Conservation (phyloP, 1,140 invertebrate species). For the Drosophila sturtevanti region DNA sequence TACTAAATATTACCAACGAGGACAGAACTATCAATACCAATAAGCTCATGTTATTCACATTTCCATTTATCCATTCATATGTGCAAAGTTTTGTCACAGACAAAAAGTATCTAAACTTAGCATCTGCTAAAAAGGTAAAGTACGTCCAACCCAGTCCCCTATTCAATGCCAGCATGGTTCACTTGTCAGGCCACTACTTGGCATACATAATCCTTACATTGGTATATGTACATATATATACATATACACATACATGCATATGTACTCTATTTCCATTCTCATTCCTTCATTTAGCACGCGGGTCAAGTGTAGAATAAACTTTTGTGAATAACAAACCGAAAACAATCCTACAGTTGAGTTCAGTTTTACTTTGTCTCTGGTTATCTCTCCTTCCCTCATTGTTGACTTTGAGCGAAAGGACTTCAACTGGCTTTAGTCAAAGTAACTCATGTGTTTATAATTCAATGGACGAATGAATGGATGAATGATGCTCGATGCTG, state of each 20-base stretch:
- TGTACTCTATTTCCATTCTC: not conserved
- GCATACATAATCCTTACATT: not conserved
- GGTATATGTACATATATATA: too few species aligned
- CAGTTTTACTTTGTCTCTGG: slow-evolving; percentile 21
- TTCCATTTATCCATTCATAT: not conserved
- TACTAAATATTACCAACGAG: not conserved
- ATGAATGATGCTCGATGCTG: not conserved
- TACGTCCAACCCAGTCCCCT: slow-evolving; percentile 7
- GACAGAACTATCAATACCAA: slow-evolving; percentile 14
- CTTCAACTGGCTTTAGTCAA: slow-evolving; percentile 25
- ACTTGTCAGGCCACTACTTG: slow-evolving; percentile 32
- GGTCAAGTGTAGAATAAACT: slow-evolving; percentile 18
- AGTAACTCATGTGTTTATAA: slow-evolving; percentile 19
- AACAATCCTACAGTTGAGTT: not conserved
- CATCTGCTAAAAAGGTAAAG: slow-evolving; percentile 31
- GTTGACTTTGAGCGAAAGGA: not conserved
- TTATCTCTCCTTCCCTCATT: slow-evolving; percentile 23
- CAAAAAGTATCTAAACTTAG: slow-evolving; percentile 48
- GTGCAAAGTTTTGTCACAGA: slow-evolving; percentile 44
- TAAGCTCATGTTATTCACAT: slow-evolving; percentile 32
- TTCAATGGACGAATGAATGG: not conserved
- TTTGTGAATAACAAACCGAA: slow-evolving; percentile 11
- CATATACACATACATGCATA: not conserved
- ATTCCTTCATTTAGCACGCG: slow-evolving; percentile 18
- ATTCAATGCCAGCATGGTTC: slow-evolving; percentile 41